Evolutionary conservation across 2,113 vertebrate species (phyloP), one percentile per base, ranked within the genome.

Genomic region (Nanorana parkeri): DNA sequence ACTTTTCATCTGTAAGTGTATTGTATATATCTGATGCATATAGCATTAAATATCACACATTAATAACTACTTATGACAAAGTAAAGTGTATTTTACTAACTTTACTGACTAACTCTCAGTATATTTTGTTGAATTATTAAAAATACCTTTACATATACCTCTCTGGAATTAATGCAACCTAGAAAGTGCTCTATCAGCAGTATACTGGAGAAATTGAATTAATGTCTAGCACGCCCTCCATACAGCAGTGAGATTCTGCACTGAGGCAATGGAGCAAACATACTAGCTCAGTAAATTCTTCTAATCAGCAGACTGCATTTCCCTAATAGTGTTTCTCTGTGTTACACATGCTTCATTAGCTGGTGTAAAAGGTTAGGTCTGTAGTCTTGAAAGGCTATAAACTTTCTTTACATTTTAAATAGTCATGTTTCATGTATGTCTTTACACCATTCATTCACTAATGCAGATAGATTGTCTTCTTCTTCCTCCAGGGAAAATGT

Each of bases 271-370:
- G 60, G 63, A 64, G n/a, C 60, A 64, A 11, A 61, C 21, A 51
- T 52, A 77, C 21, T 17, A 64, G 23, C 63, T 29, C 21, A 78
- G 76, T 55, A 78, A 67, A 78, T 78, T 78, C 63, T 67, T 78
- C 41, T 67, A 78, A 78, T 66, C 76, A 55, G 63, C 54, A 67
- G 24, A 54, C 24, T 66, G 63, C 23, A 26, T 67, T 78, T 67
- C 55, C 61, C 20, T 66, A 78, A 78, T 78, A 55, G 76, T 67
- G 23, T 67, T 78, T 78, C 54, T 47, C 63, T 66, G 41, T 28
- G 61, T 78, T 65, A 67, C 17, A 10, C 66, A 78, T 78, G 63
- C 61, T 20, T 66, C 63, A 67, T 78, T 78, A 66, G 17, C 41
- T 52, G 47, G 76, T 66, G 32, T 74, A 58, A 66, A 78, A 78